Percentiles rank a stretch among this genome's conserved stretches.
Evolutionary conservation across 2,797 vertebrate genomes (phyloP).

Genomic region (Alca torda): DNA sequence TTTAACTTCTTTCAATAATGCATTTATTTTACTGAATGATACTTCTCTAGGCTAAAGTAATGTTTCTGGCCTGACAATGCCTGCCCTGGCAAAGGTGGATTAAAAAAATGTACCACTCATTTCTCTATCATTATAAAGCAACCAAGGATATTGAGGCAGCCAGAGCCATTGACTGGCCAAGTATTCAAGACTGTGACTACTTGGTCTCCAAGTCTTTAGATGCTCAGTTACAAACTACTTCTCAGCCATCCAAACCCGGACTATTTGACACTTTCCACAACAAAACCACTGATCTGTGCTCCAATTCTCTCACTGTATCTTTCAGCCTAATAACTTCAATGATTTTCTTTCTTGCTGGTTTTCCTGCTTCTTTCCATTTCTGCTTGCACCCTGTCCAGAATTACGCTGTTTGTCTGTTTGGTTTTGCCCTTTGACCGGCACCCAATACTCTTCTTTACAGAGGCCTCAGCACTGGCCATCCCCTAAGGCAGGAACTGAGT

Average conservation of each 20-base stretch:
- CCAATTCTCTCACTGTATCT: not conserved
- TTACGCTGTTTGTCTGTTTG: not conserved
- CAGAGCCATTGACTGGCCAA: not conserved
- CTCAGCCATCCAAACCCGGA: not conserved
- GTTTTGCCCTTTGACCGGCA: not conserved
- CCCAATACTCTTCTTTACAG: not conserved
- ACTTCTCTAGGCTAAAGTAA: not conserved
- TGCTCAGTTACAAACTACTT: not conserved
- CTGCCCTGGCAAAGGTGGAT: not conserved
- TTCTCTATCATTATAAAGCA: constrained; percentile 5
- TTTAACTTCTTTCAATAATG: constrained; percentile 6
- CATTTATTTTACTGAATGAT: constrained; percentile 2
- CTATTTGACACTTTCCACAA: constrained; percentile 11
- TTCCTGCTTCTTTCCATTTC: not conserved
- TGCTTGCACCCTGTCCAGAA: not conserved
- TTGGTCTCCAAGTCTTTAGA: constrained; percentile 5
- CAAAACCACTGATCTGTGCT: not conserved
- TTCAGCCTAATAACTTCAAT: not conserved
- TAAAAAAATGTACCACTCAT: not conserved
- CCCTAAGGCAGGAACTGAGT: not conserved
- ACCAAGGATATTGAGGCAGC: not conserved
- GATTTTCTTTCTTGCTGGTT: not conserved
- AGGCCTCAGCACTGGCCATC: not conserved
- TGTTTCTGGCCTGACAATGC: not conserved
- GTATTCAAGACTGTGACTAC: not conserved